These are phyloP conservation scores for Drosophila robusta DNA, from an alignment of 2,888 invertebrate species.

Conservation along the genomic window DNA sequence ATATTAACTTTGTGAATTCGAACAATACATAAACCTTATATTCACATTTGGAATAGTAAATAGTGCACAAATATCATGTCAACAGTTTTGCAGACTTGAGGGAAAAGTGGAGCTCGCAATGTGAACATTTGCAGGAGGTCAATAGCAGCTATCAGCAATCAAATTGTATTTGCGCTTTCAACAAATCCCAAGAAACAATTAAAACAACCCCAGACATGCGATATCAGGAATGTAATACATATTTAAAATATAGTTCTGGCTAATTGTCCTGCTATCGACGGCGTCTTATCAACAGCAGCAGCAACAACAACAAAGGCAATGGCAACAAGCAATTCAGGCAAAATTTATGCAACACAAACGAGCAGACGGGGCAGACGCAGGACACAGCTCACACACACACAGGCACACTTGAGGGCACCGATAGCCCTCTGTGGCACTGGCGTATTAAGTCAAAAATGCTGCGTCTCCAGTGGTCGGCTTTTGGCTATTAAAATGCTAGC, in stretches of 20 bases:
- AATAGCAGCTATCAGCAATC: conserved; percentile 56
- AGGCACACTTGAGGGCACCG: conserved; percentile 38
- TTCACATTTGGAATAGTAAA: neutral
- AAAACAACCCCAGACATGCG: conserved; percentile 36
- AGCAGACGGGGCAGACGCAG: conserved; percentile 32
- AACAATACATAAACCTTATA: neutral
- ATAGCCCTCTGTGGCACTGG: conserved; percentile 45
- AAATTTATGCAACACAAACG: conserved; percentile 71
- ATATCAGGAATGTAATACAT: conserved; percentile 21
- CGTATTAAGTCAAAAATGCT: conserved; percentile 75
- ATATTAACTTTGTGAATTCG: no score
- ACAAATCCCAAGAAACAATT: conserved; percentile 73
- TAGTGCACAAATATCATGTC: neutral
- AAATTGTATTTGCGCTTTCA: conserved; percentile 68
- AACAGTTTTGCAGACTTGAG: neutral
- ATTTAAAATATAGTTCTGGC: conserved; percentile 69
- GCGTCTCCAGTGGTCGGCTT: conserved; percentile 40
- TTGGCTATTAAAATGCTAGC: conserved; percentile 77
- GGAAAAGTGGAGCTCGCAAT: no score
- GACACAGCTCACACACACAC: conserved; percentile 26
- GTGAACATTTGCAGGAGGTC: conserved; percentile 9
- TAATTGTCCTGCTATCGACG: conserved; percentile 78
- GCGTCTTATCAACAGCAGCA: conserved; percentile 59
- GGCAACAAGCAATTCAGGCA: conserved; percentile 66
- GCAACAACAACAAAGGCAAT: conserved; percentile 21